These are phyloP conservation scores for Myotis daubentonii DNA, from an alignment of 2,797 vertebrate genomes.

Conservation along the genomic window DNA sequence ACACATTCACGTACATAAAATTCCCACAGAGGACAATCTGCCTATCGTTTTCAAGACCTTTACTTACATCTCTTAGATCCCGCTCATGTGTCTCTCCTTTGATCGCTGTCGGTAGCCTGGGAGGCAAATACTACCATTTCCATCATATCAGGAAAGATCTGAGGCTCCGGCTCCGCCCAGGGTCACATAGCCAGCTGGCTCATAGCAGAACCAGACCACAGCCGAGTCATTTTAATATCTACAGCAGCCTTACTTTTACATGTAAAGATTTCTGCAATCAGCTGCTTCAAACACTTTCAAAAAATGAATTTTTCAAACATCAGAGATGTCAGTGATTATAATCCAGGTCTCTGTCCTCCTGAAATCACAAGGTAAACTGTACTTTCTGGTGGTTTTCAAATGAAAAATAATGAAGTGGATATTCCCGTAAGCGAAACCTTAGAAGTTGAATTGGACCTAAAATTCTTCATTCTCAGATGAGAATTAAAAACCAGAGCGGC, in stretches of 20 bases:
- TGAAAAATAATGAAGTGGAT: background rate
- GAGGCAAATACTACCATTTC: background rate
- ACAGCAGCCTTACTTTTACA: background rate
- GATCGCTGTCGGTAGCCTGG: background rate
- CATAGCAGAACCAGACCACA: background rate
- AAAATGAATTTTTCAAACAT: background rate
- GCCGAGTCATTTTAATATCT: background rate
- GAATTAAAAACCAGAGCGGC: background rate
- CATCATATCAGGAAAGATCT: background rate
- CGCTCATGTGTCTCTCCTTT: background rate
- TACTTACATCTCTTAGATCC: background rate
- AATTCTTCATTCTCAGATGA: background rate
- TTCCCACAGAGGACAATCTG: background rate
- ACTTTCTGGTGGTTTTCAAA: background rate
- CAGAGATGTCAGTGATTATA: background rate
- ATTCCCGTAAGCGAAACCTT: constrained; percentile 1
- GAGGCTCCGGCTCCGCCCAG: background rate
- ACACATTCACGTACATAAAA: background rate
- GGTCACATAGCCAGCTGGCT: background rate
- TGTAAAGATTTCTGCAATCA: background rate
- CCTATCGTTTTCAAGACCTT: constrained; percentile 2
- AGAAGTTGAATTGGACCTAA: background rate
- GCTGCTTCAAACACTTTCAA: background rate
- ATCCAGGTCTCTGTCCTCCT: background rate
- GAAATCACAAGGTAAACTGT: constrained; percentile 1